Evolutionary conservation across 2,888 invertebrate species (phyloP).

Genomic region (Drosophila prostipennis): DNA sequence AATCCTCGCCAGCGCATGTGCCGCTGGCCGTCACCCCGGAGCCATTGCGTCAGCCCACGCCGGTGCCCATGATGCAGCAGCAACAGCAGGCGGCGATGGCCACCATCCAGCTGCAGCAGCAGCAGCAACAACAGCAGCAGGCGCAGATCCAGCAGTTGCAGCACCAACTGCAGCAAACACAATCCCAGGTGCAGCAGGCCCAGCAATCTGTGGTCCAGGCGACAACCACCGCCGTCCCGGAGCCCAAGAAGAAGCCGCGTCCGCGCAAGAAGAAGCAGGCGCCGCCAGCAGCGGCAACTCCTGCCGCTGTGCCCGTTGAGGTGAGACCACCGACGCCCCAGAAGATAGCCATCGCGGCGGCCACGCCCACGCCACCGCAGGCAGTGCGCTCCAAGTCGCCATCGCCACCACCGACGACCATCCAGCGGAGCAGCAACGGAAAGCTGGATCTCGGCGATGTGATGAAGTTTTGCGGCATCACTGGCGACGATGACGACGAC

Average conservation of each 20-base stretch:
- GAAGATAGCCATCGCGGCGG: slow-evolving; percentile 59
- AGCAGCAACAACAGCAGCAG: slow-evolving; percentile 77
- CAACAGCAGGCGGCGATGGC: slow-evolving; percentile 71
- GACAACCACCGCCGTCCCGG: slow-evolving; percentile 15
- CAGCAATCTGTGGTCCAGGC: slow-evolving; percentile 49
- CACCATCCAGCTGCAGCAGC: slow-evolving; percentile 79
- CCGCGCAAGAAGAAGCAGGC: slow-evolving; percentile 75
- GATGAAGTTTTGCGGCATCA: slow-evolving; percentile 89
- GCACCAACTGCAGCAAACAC: slow-evolving; percentile 70
- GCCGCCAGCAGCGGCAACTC: slow-evolving; percentile 23
- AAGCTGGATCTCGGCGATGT: slow-evolving; percentile 89
- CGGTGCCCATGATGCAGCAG: slow-evolving; percentile 61
- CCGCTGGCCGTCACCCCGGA: slow-evolving; percentile 81
- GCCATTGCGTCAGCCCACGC: slow-evolving; percentile 81
- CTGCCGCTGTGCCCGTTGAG: slow-evolving; percentile 25
- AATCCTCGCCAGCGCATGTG: slow-evolving; percentile 78
- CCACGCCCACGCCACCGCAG: slow-evolving; percentile 38
- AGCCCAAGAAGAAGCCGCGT: slow-evolving; percentile 76
- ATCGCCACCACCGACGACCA: slow-evolving; percentile 74
- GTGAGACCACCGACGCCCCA: slow-evolving; percentile 31
- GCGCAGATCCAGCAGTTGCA: slow-evolving; percentile 68
- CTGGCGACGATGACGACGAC: slow-evolving; percentile 88
- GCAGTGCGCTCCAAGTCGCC: slow-evolving; percentile 58
- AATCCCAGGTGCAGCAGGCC: slow-evolving; percentile 68
- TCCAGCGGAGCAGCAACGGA: slow-evolving; percentile 81